Conservation (phyloP, 2,113 vertebrate species). For the Odontesthes bonariensis region DNA sequence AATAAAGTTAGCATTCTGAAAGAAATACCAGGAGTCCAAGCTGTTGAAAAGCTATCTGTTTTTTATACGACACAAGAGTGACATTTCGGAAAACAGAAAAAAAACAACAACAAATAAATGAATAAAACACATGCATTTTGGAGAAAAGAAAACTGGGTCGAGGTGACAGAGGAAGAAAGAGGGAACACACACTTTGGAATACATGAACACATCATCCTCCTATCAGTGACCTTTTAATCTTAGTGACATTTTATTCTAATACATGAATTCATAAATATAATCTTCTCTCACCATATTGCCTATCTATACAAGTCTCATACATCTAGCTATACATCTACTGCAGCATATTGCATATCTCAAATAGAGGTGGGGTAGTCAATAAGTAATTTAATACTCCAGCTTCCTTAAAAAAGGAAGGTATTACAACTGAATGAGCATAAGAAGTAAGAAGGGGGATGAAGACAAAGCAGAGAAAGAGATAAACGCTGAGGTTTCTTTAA, state of each 20-base stretch:
- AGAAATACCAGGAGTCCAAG: constrained; percentile 40
- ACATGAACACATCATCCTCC: constrained; percentile 62
- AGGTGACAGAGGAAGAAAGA: constrained; percentile 12
- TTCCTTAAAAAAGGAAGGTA: constrained; percentile 35
- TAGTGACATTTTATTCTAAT: constrained; percentile 60
- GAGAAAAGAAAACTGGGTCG: constrained; percentile 5
- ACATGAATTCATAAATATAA: constrained; percentile 71
- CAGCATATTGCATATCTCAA: constrained; percentile 75
- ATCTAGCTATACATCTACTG: constrained; percentile 69
- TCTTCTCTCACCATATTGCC: constrained; percentile 60
- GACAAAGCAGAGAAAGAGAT: constrained; percentile 32
- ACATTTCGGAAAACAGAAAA: constrained; percentile 69
- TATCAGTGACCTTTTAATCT: constrained; percentile 66
- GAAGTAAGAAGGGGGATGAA: constrained; percentile 15
- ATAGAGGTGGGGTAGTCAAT: constrained; percentile 37
- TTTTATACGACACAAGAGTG: constrained; percentile 75
- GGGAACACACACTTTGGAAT: constrained; percentile 42
- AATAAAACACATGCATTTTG: constrained; percentile 65
- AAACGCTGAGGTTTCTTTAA: constrained; percentile 33
- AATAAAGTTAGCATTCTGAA: neutral
- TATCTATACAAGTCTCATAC: constrained; percentile 65
- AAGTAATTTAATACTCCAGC: constrained; percentile 42
- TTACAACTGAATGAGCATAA: constrained; percentile 18
- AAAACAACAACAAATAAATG: neutral
- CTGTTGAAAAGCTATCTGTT: constrained; percentile 68